Evolutionary conservation across 2,888 invertebrate species (phyloP).

Genomic region (Rosalia funebris): DNA sequence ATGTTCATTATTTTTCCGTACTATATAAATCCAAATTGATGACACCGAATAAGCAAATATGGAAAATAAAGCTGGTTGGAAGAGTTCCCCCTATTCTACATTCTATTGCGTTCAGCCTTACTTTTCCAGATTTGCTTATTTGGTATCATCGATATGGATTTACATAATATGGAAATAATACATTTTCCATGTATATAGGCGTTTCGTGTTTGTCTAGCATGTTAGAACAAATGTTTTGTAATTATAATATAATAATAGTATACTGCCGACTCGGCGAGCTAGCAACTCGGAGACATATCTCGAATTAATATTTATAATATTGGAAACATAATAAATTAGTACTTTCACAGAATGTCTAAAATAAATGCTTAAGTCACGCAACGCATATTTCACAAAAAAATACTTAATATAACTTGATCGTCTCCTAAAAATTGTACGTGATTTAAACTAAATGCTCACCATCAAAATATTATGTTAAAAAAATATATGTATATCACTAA

Average conservation of each 20-base stretch:
- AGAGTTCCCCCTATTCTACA: too few relatives aligned
- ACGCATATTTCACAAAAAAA: conserved; percentile 20
- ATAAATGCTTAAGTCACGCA: conserved; percentile 20
- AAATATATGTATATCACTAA: too few relatives aligned
- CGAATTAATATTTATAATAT: conserved; percentile 43
- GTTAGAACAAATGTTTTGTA: background rate
- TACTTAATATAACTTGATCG: conserved; percentile 18
- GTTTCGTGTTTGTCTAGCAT: background rate
- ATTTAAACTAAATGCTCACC: too few relatives aligned
- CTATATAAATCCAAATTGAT: too few relatives aligned
- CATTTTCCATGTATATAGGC: background rate
- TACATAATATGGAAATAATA: background rate
- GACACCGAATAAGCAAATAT: too few relatives aligned
- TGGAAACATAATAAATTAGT: conserved; percentile 4
- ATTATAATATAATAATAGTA: too few relatives aligned
- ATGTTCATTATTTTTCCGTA: background rate
- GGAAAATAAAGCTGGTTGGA: too few relatives aligned
- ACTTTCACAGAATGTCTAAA: conserved; percentile 5
- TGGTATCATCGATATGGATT: too few relatives aligned
- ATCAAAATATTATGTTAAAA: too few relatives aligned
- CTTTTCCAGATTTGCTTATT: too few relatives aligned
- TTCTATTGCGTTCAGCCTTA: too few relatives aligned
- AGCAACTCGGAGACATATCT: conserved; percentile 20
- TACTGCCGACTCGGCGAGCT: background rate
- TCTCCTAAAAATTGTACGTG: background rate